Base-by-base conservation (phyloP, 2,888 invertebrate species). In the Amphipoea oculea region DNA sequence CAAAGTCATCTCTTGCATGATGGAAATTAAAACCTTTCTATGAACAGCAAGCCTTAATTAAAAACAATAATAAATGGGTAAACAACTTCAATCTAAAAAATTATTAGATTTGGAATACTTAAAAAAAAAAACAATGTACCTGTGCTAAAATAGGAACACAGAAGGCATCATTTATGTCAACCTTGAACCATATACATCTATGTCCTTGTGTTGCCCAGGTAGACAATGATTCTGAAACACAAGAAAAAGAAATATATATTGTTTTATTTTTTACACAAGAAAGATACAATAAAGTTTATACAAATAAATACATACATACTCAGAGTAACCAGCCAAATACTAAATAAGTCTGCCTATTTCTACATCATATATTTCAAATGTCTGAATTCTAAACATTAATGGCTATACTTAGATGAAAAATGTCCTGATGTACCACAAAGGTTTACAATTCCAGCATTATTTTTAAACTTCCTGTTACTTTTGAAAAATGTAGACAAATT, bases 1-100 rank as follows among this genome's bases (percentile, higher is more conserved):
- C 98, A 93, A 97, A 98, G 63, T 98, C 98, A 84, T 98, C 97
- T 93, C 98, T 98, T 69, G 99, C 99, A 96, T 99, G 99, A 95
- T 99, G 99, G 93, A 98, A 99, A 93, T 98, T 98, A 96, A 99
- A 99, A 78, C 98, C 98, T 94, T 98, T 97, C 97, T 98, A 95
- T 94, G 92, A 93, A 96, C 94, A 94, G 90, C 91, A 94, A 92
- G 89, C 85, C 87, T 91, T 92, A 76, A 90, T 89, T 87, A 86
- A 91, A 89, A 86, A 85, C 81, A 86, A 85, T 78, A 78, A 84
- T 62, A 81, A 77, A 81, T 63, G 42, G 68, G 42, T 88, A 74
- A 86, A 81, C 75, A 78, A 78, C 12, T 67, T 42, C 9, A 72
- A 17, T 42, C 4, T 73, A 54, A 23, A 75, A 51, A 9, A 67